Evolutionary conservation across 2,797 vertebrate species (phyloP).

Genomic region (Thamnophis elegans): DNA sequence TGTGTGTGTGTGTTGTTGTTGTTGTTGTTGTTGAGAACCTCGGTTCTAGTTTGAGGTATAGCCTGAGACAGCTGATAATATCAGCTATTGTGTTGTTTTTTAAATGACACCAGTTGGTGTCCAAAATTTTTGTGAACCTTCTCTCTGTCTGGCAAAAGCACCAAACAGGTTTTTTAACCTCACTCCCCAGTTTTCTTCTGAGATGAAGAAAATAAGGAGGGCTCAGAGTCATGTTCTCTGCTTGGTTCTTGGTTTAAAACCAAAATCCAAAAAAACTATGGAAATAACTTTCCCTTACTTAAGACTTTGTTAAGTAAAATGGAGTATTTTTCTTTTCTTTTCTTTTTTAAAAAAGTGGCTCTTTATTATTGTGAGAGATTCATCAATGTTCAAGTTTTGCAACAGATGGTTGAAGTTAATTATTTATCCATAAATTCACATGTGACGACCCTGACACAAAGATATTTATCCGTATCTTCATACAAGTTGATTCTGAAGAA

Average conservation of each 20-base stretch:
- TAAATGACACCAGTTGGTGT: conserved; percentile 47
- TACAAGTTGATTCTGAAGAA: background rate
- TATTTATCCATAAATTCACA: background rate
- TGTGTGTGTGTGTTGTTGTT: background rate
- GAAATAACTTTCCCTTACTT: conserved; percentile 16
- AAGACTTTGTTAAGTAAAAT: background rate
- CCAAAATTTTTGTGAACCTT: conserved; percentile 62
- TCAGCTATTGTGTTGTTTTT: conserved; percentile 32
- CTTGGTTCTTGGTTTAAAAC: conserved; percentile 35
- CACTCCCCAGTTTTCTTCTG: conserved; percentile 23
- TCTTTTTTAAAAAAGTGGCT: background rate
- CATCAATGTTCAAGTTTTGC: background rate
- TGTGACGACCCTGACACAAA: background rate
- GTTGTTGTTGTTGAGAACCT: conserved; percentile 40
- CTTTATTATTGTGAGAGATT: background rate
- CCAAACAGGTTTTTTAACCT: conserved; percentile 36
- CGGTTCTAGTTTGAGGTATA: conserved; percentile 50
- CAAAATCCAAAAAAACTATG: background rate
- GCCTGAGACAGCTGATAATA: conserved; percentile 33
- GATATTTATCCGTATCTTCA: background rate
- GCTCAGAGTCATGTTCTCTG: conserved; percentile 51
- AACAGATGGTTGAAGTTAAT: background rate
- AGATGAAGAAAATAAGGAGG: conserved; percentile 52
- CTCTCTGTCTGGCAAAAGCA: conserved; percentile 45
- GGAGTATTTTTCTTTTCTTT: background rate